Percentiles rank a stretch among this genome's conserved stretches.
These are phyloP conservation scores for Oscheius onirici DNA, from an alignment of 2,888 invertebrate genomes.

Conservation along the genomic window DNA sequence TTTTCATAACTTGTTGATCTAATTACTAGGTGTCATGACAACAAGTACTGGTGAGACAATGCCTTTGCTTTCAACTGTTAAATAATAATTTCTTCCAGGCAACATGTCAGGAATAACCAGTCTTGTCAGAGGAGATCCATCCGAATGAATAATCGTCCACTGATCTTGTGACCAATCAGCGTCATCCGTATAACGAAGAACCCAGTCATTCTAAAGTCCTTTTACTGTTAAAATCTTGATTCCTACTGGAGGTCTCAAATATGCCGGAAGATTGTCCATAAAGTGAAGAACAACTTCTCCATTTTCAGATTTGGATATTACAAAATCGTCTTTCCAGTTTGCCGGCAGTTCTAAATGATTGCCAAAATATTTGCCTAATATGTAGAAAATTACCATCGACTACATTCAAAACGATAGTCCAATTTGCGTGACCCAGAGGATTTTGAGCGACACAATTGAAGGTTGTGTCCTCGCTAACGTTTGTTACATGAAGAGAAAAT, in stretches of 20 bases:
- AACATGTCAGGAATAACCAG: conserved; percentile 60
- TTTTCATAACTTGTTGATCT: neutral
- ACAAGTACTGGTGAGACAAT: conserved; percentile 64
- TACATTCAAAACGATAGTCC: conserved; percentile 67
- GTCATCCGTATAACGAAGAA: conserved; percentile 64
- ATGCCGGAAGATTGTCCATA: conserved; percentile 62
- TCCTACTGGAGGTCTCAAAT: conserved; percentile 60
- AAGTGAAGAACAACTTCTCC: conserved; percentile 63
- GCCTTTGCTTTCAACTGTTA: conserved; percentile 65
- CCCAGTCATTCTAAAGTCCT: conserved; percentile 62
- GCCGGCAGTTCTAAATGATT: conserved; percentile 50
- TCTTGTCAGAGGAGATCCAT: conserved; percentile 57
- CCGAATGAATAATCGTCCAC: conserved; percentile 62
- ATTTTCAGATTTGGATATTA: conserved; percentile 62
- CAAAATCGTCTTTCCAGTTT: conserved; percentile 65
- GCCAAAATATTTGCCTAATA: neutral
- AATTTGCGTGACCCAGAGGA: conserved; percentile 69
- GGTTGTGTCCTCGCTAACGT: conserved; percentile 68
- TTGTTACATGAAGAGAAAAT: conserved; percentile 67
- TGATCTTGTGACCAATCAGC: conserved; percentile 56
- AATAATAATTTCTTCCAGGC: conserved; percentile 63
- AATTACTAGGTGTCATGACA: conserved; percentile 67
- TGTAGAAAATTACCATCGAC: conserved; percentile 42
- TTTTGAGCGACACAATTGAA: conserved; percentile 70
- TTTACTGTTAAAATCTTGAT: no score